A percentile compares a stretch with the other conserved stretches of the same genome.
phyloP scores from a whole-genome alignment of 2,113 vertebrate species.

The Lepus europaeus region DNA sequence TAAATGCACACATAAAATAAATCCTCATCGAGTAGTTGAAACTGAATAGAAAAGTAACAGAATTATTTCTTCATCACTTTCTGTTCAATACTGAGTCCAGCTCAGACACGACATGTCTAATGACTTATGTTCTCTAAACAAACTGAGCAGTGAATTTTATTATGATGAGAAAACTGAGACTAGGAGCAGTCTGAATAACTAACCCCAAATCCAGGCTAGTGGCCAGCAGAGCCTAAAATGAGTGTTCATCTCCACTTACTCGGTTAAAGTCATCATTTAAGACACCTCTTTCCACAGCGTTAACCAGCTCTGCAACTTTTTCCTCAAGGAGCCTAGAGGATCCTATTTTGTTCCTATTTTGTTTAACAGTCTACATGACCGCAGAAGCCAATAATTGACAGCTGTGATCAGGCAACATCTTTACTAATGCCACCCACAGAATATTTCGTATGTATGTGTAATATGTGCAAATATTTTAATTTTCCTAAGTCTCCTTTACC shows the following conservation, averaged over 20 bases:
- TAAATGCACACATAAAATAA: neutral
- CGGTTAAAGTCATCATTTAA: neutral
- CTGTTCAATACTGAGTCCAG: neutral
- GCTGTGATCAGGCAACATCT: neutral
- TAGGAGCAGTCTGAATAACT: neutral
- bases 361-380: neutral
- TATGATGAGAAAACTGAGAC: neutral
- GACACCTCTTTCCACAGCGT: neutral
- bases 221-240: neutral
- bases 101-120: neutral
- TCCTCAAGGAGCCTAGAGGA: neutral
- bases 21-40: neutral
- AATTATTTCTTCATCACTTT: neutral
- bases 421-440: neutral
- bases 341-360: slow-evolving; percentile 13
- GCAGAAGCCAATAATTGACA: neutral
- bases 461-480: neutral
- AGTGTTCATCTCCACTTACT: neutral
- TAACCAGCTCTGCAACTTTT: neutral
- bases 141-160: neutral
- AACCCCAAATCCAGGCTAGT: neutral
- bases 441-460: neutral
- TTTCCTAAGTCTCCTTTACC: neutral
- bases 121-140: neutral
- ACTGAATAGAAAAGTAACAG: neutral